Evolutionary conservation across 2,888 invertebrate genomes (phyloP), one percentile per base, ranked within the genome.

Genomic region (Quadriops clusia): DNA sequence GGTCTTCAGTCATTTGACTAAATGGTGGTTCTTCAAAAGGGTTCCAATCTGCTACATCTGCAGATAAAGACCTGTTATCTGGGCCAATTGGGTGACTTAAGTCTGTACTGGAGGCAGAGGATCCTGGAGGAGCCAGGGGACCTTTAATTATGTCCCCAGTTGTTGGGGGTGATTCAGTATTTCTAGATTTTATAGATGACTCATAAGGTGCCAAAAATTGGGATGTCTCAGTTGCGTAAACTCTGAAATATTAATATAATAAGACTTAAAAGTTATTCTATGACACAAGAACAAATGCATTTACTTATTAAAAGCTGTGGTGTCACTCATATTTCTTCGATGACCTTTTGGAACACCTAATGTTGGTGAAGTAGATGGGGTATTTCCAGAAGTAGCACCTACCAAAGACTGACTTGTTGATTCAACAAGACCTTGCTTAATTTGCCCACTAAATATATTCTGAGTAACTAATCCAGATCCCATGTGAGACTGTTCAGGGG

Each of bases 321-420:
- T 85, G 51, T 86, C 86, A 52, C 84, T 84, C 59, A 82, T 81
- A 56, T 85, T 84, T 33, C 86, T 68, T 30, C 85, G 64, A 54
- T 86, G 85, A 5, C 74, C 72, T 40, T 63, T 67, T 2, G 64
- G 54, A 23, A 55, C 43, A n/a, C 46, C 40, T 23, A 55, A 38
- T 3, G 58, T 55, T 1, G 62, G 61, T 3, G 61, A 59, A 22
- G 51, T 41, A 3, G 60, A 55, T 5, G 61, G 60, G 14, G 59
- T 54, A 23, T 51, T 51, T n/a, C n/a, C n/a, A n/a, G n/a, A n/a
- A 24, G 42, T 44, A 9, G 45, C 42, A 23, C 51, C 47, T 13
- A 58, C 46, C 25, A 50, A 44, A 36, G 46, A 47, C 31, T 54
- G 51, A 41, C 51, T 54, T 35, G 50, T 53, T 3, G 57, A 55